Percentiles rank a stretch among this genome's conserved stretches.
These are phyloP conservation scores for Centroberyx gerrardi DNA, from an alignment of 2,797 vertebrate species.

Conservation along the genomic window DNA sequence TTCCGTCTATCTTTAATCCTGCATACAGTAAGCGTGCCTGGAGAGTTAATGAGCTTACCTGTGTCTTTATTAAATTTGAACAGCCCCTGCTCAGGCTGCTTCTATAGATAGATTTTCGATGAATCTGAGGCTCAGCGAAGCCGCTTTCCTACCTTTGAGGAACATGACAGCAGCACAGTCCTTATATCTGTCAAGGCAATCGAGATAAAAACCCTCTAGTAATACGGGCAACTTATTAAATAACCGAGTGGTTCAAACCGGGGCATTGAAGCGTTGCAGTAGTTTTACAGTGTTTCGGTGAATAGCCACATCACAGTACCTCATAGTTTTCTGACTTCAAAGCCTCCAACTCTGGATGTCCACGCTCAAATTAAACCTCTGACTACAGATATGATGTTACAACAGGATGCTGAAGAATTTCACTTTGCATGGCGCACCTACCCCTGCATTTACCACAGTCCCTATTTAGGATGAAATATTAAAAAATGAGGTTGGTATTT, in stretches of 20 bases:
- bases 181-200: constrained; percentile 40
- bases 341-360: too few species aligned
- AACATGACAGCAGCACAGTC: constrained; percentile 35
- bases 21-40: constrained; percentile 60
- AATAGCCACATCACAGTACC: too few species aligned
- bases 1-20: constrained; percentile 56
- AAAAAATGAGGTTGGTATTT: not conserved
- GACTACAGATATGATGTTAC: too few species aligned
- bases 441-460: too few species aligned
- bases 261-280: not conserved
- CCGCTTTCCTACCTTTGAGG: constrained; percentile 51
- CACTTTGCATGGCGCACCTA: not conserved
- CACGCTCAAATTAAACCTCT: too few species aligned
- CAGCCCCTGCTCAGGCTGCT: constrained; percentile 50
- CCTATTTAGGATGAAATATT: too few species aligned
- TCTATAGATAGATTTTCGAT: constrained; percentile 65
- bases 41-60: constrained; percentile 77
- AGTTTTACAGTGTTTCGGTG: too few species aligned
- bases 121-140: constrained; percentile 67
- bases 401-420: not conserved
- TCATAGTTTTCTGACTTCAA: too few species aligned
- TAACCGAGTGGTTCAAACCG: not conserved
- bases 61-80: constrained; percentile 74
- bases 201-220: constrained; percentile 8
- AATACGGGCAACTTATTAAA: constrained; percentile 19